A percentile compares a stretch with the other conserved stretches of the same genome.
These are phyloP conservation scores for Labeo calbasu DNA, from an alignment of 2,797 vertebrate genomes.

Conservation along the genomic window DNA sequence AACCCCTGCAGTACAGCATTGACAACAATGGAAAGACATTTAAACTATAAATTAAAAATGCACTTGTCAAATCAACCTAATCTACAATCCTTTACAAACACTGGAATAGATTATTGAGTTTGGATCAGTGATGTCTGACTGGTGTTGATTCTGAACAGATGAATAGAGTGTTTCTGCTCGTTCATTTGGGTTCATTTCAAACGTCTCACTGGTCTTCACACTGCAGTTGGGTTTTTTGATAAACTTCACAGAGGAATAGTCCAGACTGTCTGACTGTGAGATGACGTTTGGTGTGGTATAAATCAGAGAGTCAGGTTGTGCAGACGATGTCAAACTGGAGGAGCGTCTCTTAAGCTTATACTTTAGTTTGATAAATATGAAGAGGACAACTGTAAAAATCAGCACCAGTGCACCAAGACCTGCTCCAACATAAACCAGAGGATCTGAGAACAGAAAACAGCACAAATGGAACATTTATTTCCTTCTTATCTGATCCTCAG, in stretches of 20 bases:
- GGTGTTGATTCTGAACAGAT: neutral
- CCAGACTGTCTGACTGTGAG: neutral
- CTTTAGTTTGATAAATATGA: conserved; percentile 20
- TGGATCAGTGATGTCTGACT: neutral
- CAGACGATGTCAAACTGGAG: neutral
- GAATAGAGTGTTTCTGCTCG: neutral
- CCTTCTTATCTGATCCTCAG: neutral
- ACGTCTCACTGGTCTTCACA: neutral
- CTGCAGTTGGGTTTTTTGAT: neutral
- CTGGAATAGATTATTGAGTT: neutral
- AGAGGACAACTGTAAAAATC: neutral
- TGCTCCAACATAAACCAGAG: neutral
- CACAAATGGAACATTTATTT: neutral
- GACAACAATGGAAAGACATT: neutral
- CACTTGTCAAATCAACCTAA: neutral
- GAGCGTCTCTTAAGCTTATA: neutral
- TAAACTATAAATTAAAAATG: neutral
- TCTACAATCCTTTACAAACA: neutral
- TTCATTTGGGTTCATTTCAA: neutral
- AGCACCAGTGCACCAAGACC: neutral
- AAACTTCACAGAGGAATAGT: conserved; percentile 27
- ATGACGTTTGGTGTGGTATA: neutral
- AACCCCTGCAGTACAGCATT: neutral
- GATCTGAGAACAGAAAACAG: neutral
- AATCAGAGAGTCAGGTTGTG: neutral